Evolutionary conservation across 2,888 invertebrate genomes (phyloP), one percentile per base, ranked within the genome.

Genomic region (Rambutsinella grinnellia): DNA sequence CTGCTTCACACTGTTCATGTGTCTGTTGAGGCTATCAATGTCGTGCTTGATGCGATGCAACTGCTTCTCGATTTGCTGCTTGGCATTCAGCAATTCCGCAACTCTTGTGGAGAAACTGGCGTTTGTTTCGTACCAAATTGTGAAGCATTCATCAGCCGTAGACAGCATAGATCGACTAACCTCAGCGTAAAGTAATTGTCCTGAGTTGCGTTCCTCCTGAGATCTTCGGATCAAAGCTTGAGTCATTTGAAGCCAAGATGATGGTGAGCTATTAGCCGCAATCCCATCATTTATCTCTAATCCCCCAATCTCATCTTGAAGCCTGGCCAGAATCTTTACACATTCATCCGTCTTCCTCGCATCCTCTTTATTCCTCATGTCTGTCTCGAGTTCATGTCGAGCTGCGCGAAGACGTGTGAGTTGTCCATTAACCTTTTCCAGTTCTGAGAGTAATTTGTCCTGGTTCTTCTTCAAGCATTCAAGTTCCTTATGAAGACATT

Each of bases 231-330:
- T 90, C 84, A 92, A 89, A 62, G 91, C 89, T 85, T 93, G 92
- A 83, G 92, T 93, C 84, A 94, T 91, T 84, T 93, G 93, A 0
- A 94, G 91, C 95, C 95, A 96, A 54, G 93, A 91, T 84, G 90
- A 91, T 72, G 92, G 91, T 80, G 93, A 93, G 85, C 93, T 94
- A 82, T 94, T 90, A 0, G 65, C 65, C 17, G 27, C 28, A 17
- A 72, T 49, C 17, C 69, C 80, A 26, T 60, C 66, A 1, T 27
- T 17, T 17, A 70, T 47, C 1, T 80, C 76, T 2, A 78, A 24
- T 6, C 67, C 72, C 8, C 81, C 80, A 58, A 82, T 80, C 60
- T 80, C 81, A 68, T 68, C 67, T 5, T 76, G 81, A 23, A 82
- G 66, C 8, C 65, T 58, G 53, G 76, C 76, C 2, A 83, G 67